phyloP scores from a whole-genome alignment of 2,797 vertebrate genomes.

The Botia kubotai region DNA sequence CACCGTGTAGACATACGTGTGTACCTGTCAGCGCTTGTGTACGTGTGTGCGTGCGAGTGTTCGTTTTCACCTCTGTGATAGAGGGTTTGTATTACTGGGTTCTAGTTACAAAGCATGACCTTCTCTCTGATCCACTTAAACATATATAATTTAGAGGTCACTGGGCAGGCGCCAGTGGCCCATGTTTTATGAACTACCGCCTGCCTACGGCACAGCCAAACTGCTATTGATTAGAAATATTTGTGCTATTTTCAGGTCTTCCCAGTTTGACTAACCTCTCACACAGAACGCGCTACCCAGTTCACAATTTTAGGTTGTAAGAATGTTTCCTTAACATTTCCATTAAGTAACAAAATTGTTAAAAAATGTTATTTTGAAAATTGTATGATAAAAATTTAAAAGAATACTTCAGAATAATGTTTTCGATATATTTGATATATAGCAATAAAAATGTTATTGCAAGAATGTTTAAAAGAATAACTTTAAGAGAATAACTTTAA shows the following conservation, averaged over 20 bases:
- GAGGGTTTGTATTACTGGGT: conserved; percentile 52
- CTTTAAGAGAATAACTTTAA: no score
- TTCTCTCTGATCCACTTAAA: conserved; percentile 49
- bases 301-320: no score
- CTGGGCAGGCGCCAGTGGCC: conserved; percentile 21
- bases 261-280: conserved; percentile 15
- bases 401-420: neutral
- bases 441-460: no score
- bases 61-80: conserved; percentile 53
- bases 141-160: conserved; percentile 61
- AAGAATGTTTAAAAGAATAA: no score
- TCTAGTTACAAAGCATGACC: conserved; percentile 58
- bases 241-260: conserved; percentile 21
- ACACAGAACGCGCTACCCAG: neutral
- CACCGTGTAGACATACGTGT: neutral
- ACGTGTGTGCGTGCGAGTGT: conserved; percentile 38
- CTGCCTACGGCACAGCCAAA: conserved; percentile 16
- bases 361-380: no score
- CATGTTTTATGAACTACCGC: conserved; percentile 18
- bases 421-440: neutral
- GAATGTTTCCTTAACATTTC: no score
- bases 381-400: no score
- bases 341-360: no score
- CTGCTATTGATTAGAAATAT: conserved; percentile 20
- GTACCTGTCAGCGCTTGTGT: conserved; percentile 30